Conservation (phyloP, 2,113 vertebrate genomes). For the Pseudonaja textilis region DNA sequence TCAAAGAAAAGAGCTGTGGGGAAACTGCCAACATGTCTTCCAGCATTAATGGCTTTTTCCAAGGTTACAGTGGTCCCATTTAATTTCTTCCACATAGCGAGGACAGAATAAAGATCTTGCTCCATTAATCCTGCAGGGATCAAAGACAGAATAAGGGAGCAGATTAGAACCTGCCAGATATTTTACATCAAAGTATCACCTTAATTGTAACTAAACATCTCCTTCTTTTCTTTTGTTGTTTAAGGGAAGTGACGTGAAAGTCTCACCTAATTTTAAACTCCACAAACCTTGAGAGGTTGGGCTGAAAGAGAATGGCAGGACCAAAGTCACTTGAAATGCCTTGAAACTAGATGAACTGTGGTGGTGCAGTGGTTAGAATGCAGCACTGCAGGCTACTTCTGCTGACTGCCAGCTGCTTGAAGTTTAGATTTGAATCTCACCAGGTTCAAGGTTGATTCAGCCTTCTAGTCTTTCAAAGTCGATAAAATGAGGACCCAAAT, state of each 20-base stretch:
- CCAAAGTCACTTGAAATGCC: background rate
- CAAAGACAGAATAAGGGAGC: background rate
- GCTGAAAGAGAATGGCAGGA: background rate
- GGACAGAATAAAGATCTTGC: constrained; percentile 75
- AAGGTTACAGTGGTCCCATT: constrained; percentile 57
- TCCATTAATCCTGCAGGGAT: constrained; percentile 74
- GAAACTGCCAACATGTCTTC: constrained; percentile 60
- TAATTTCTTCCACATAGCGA: constrained; percentile 72
- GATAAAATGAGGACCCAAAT: too few species aligned
- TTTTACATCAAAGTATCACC: background rate
- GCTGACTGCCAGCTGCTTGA: too few species aligned
- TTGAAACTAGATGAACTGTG: background rate
- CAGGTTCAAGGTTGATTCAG: too few species aligned
- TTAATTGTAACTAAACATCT: background rate
- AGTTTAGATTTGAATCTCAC: too few species aligned
- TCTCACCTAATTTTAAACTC: background rate
- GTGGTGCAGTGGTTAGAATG: too few species aligned
- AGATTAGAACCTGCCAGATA: too few species aligned
- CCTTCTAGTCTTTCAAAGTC: too few species aligned
- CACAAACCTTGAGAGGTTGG: background rate
- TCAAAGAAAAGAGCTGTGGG: constrained; percentile 78
- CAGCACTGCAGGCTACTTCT: too few species aligned
- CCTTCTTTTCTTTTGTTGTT: background rate
- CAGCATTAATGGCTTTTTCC: constrained; percentile 67
- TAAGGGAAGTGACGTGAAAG: background rate